Evolutionary conservation across 2,888 invertebrate species (phyloP).

Genomic region (Parnassius glacialis): DNA sequence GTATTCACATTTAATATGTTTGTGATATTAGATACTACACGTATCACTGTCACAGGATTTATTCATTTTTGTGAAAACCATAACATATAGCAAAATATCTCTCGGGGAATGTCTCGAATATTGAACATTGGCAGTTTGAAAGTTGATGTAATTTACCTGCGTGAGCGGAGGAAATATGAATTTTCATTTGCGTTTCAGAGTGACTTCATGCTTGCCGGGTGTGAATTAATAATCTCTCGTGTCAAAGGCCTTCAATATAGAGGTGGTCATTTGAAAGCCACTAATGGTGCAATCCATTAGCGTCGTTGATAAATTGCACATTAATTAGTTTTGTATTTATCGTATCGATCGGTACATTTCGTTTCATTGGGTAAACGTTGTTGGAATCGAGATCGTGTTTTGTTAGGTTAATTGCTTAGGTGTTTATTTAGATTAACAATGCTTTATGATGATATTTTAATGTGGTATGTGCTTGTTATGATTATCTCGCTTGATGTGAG

Average conservation of each 20-base stretch:
- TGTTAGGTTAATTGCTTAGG: not conserved
- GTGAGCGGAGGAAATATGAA: conserved; percentile 8
- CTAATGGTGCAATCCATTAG: conserved; percentile 13
- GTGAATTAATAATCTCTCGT: conserved; percentile 13
- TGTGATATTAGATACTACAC: too few relatives aligned
- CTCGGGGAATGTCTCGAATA: not conserved
- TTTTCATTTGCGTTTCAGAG: conserved; percentile 17
- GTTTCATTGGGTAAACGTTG: not conserved
- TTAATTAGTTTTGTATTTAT: conserved; percentile 12
- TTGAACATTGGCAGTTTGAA: conserved; percentile 2
- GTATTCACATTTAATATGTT: too few relatives aligned
- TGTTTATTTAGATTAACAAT: not conserved
- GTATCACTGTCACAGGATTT: not conserved
- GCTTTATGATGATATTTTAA: too few relatives aligned
- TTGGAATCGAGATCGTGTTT: not conserved
- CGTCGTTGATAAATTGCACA: conserved; percentile 2
- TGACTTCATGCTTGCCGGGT: not conserved
- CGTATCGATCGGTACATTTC: not conserved
- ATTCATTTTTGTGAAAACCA: not conserved
- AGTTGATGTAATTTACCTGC: conserved; percentile 10
- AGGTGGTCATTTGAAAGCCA: conserved; percentile 8
- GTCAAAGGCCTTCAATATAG: conserved; percentile 7
- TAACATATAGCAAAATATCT: not conserved
- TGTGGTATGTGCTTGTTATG: too few relatives aligned
- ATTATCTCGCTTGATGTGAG: too few relatives aligned